Evolutionary conservation across 2,113 vertebrate genomes (phyloP).

Genomic region (Phasianus colchicus): DNA sequence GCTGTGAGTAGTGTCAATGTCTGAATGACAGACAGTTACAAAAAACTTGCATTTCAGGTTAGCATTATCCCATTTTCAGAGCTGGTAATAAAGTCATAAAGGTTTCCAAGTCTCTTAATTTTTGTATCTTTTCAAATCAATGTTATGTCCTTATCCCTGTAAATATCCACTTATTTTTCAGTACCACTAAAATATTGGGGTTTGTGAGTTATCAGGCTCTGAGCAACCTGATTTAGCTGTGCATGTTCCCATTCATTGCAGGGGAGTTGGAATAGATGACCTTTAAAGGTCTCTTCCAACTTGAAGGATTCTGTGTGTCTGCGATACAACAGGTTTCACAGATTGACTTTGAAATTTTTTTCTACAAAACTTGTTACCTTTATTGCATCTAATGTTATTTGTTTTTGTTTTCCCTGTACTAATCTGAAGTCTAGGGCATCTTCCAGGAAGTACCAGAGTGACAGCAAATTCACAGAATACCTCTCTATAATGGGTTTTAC

Average conservation of each 20-base stretch:
- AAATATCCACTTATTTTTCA: slow-evolving; percentile 12
- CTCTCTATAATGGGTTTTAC: background rate
- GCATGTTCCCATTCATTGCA: too few species aligned
- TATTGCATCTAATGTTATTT: background rate
- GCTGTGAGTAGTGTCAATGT: background rate
- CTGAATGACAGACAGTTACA: background rate
- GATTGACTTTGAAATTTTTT: background rate
- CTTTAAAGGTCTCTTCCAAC: too few species aligned
- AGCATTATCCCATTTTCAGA: background rate
- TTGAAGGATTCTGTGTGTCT: too few species aligned
- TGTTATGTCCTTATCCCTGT: background rate
- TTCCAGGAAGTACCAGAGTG: background rate
- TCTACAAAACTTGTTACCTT: background rate
- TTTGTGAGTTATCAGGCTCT: background rate
- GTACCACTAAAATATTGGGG: background rate
- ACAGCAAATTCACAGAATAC: background rate
- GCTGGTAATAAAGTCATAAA: background rate
- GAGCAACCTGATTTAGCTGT: too few species aligned
- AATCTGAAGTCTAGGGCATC: background rate
- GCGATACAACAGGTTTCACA: background rate
- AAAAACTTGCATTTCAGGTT: background rate
- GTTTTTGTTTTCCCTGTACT: background rate
- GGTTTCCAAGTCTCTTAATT: background rate
- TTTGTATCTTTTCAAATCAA: background rate
- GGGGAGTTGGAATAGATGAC: too few species aligned